These are phyloP conservation scores for Lepisosteus oculatus DNA, from an alignment of 2,113 vertebrate species.

Conservation along the genomic window DNA sequence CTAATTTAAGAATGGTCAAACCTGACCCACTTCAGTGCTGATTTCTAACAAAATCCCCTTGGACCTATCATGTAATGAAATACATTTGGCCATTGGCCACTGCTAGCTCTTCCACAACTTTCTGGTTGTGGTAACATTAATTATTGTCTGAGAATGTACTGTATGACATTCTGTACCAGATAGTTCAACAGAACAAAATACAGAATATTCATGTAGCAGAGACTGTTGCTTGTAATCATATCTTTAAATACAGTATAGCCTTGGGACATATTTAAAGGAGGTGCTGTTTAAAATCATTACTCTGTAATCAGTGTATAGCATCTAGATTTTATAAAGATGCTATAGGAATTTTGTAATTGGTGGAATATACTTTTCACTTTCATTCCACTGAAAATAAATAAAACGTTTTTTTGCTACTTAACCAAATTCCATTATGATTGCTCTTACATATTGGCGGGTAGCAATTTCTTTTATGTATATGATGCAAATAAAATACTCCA, in stretches of 20 bases:
- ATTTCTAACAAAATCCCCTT: slow-evolving; percentile 9
- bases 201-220: neutral
- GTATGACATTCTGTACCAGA: slow-evolving; percentile 5
- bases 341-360: too few relatives aligned
- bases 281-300: too few relatives aligned
- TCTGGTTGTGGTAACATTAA: slow-evolving; percentile 26
- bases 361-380: too few relatives aligned
- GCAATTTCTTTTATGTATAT: too few relatives aligned
- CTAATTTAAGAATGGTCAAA: slow-evolving; percentile 22
- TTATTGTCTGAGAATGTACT: slow-evolving; percentile 30
- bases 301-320: too few relatives aligned
- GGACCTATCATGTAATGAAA: slow-evolving; percentile 16
- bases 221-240: neutral
- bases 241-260: neutral
- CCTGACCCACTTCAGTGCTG: slow-evolving; percentile 4
- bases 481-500: too few relatives aligned
- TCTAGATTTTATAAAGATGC: too few relatives aligned
- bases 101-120: neutral
- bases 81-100: neutral
- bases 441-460: too few relatives aligned
- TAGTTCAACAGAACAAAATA: slow-evolving; percentile 9
- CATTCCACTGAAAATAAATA: too few relatives aligned
- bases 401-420: too few relatives aligned
- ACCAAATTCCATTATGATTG: too few relatives aligned
- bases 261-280: neutral